Conservation (phyloP, 2,113 vertebrate genomes). For the Acrocephalus kingi region DNA sequence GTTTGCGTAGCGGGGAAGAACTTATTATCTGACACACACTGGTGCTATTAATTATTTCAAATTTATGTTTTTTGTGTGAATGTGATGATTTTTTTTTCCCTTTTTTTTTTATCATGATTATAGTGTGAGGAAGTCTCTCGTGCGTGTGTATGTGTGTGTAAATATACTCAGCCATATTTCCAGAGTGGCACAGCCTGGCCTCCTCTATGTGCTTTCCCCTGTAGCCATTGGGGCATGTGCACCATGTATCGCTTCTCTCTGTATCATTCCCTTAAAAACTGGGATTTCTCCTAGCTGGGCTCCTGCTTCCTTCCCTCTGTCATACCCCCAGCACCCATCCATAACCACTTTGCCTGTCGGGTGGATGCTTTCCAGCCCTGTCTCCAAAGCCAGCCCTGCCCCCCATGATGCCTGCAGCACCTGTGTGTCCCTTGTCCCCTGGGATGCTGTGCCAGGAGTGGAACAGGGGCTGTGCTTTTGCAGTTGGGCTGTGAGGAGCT, state of each 20-base stretch:
- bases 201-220: conserved; percentile 2
- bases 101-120: conserved; percentile 77
- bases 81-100: conserved; percentile 76
- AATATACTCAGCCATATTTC: conserved; percentile 85
- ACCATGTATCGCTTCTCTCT: not conserved
- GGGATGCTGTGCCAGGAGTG: not conserved
- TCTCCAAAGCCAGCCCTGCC: not conserved
- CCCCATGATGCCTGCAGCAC: fast-evolving
- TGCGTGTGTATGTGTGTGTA: conserved; percentile 81
- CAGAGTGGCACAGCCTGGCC: conserved; percentile 75
- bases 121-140: conserved; percentile 84
- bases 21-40: conserved; percentile 98
- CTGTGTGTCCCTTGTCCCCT: not conserved
- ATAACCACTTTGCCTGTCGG: conserved; percentile 67
- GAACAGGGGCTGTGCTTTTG: not conserved
- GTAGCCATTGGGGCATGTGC: not conserved
- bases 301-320: not conserved
- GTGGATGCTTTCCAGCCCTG: not conserved
- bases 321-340: not conserved
- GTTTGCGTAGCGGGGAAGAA: conserved; percentile 86
- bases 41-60: conserved; percentile 99
- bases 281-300: not conserved
- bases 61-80: conserved; percentile 99
- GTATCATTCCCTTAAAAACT: not conserved
- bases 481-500: not conserved